These are phyloP conservation scores for Leptinotarsa juncta DNA, from an alignment of 2,888 invertebrate genomes.

Conservation along the genomic window DNA sequence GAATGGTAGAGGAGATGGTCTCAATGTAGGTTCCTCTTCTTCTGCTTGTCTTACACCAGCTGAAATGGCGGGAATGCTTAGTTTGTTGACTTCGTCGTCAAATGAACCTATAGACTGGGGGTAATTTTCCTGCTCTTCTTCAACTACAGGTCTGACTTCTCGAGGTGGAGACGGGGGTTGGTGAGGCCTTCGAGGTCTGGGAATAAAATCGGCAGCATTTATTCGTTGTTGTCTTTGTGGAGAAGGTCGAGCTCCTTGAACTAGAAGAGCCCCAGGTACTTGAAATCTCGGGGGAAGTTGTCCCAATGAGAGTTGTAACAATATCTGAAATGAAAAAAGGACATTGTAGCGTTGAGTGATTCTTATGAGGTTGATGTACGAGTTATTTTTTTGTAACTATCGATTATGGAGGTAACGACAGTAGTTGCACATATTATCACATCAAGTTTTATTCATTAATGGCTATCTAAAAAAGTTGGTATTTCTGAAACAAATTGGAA, in stretches of 20 bases:
- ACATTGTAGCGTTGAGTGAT: neutral
- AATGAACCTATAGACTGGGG: conserved; percentile 57
- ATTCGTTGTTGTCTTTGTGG: conserved; percentile 60
- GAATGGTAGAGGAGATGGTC: conserved; percentile 54
- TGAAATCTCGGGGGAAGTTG: conserved; percentile 74
- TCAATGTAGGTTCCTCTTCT: conserved; percentile 35
- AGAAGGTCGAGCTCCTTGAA: conserved; percentile 62
- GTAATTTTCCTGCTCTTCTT: conserved; percentile 74
- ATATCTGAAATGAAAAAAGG: conserved; percentile 30
- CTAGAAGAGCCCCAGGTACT: conserved; percentile 74
- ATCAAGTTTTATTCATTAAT: no score
- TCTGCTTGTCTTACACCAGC: conserved; percentile 49
- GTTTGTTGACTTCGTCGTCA: conserved; percentile 59
- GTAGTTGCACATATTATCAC: no score
- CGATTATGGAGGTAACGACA: no score
- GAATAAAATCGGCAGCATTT: conserved; percentile 35
- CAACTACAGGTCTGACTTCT: conserved; percentile 77
- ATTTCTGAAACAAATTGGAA: no score
- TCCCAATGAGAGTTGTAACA: conserved; percentile 52
- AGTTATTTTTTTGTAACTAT: no score
- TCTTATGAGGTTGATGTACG: neutral
- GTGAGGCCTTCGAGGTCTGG: conserved; percentile 53
- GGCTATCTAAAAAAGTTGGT: no score
- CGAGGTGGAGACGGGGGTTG: conserved; percentile 67
- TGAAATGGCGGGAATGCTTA: conserved; percentile 54